Evolutionary conservation across 2,797 vertebrate genomes (phyloP), one percentile per base, ranked within the genome.

Genomic region (Prunella strophiata): DNA sequence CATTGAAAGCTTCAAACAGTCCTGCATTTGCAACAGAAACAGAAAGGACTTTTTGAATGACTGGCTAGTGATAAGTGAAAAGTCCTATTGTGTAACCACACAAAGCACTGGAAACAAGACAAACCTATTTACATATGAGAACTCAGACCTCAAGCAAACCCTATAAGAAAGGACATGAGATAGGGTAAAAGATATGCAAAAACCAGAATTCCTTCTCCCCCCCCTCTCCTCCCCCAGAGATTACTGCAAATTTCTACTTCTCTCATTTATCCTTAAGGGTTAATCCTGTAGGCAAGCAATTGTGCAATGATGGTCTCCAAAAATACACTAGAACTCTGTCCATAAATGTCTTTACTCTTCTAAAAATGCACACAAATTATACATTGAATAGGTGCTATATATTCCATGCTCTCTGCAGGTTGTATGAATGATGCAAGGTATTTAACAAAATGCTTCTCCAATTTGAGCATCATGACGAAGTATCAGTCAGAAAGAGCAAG

Each of bases 71-170:
- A 10, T 70, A 92, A 92, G 23, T 61, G 36, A 54, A 84, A 86
- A 40, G 62, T 77, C 71, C 58, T 75, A 50, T 93, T 96, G 92
- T 95, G n/a, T 79, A 50, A 67, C 57, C 63, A 85, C 76, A 93
- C 79, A 95, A 94, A 91, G 93, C 80, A 67, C 42, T 73, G 59
- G 65, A 76, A 71, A 95, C 59, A 80, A 80, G 89, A 88, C 80
- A 86, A 81, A 90, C 38, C 62, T 76, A 94, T 96, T 95, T 91
- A 85, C 94, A 87, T 93, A 93, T 54, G 90, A 93, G 92, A 96
- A 94, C 72, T 77, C 36, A 13, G 48, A 88, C 36, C 55, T 90
- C 52, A 62, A 67, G 52, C 34, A 91, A 85, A 79, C 94, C 45
- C 34, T 82, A 3, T 5, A 8, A 55, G 71, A 93, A 88, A 84